Percentiles rank a stretch among this genome's conserved stretches.
phyloP scores from a whole-genome alignment of 1,140 invertebrate genomes.

The Holotrichia oblita region DNA sequence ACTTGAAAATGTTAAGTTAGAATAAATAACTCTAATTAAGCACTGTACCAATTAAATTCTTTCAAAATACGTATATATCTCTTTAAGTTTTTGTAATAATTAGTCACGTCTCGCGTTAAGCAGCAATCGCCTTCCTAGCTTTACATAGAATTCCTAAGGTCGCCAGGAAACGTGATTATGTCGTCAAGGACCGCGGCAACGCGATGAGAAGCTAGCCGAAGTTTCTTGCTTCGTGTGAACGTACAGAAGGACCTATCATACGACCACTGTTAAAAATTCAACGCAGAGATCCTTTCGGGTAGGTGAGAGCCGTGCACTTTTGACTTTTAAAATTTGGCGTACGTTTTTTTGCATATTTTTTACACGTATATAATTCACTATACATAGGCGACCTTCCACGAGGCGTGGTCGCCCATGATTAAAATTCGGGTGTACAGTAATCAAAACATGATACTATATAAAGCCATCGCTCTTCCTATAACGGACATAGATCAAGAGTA shows the following conservation, averaged over 20 bases:
- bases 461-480: neutral
- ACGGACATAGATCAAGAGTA: conserved; percentile 11
- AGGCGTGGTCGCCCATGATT: conserved; percentile 20
- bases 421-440: conserved; percentile 30
- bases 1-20: neutral
- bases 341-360: conserved; percentile 36
- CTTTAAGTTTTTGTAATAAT: neutral
- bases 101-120: neutral
- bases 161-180: neutral
- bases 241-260: neutral
- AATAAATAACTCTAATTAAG: neutral
- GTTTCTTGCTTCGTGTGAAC: neutral
- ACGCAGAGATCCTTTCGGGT: neutral
- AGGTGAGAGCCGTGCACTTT: conserved; percentile 24
- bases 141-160: conserved; percentile 3
- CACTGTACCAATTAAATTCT: neutral
- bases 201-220: neutral
- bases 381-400: conserved; percentile 12
- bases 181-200: neutral
- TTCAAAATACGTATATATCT: neutral
- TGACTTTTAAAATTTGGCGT: conserved; percentile 31
- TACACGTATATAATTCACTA: conserved; percentile 19
- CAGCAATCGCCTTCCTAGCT: neutral
- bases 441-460: conserved; percentile 21
- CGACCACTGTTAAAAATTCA: conserved; percentile 11